Evolutionary conservation across 1,140 invertebrate genomes (phyloP).

Genomic region (Caenorhabditis inopinata): DNA sequence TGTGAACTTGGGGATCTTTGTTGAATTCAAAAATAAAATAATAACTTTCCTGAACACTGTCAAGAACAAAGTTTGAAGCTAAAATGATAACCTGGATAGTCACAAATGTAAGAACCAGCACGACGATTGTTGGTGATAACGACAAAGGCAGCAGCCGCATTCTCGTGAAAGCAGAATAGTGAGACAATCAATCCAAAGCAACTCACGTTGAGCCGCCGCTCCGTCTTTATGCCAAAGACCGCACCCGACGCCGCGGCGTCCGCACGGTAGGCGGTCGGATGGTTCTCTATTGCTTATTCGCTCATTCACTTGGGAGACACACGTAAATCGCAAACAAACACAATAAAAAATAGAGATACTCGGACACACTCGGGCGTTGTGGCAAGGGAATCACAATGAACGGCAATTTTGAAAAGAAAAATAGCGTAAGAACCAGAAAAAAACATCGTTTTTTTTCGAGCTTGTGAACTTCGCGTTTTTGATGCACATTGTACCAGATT

Average conservation of each 20-base stretch:
- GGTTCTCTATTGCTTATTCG: neutral
- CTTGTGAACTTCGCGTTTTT: neutral
- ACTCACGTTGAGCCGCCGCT: slow-evolving; percentile 28
- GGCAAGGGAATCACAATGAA: neutral
- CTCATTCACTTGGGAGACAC: neutral
- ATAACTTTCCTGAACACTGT: no score
- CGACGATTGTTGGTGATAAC: slow-evolving; percentile 13
- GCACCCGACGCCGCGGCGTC: slow-evolving; percentile 8
- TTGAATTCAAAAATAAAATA: no score
- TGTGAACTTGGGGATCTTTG: no score
- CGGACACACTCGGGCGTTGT: neutral
- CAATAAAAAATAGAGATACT: slow-evolving; percentile 5
- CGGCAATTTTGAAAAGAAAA: neutral
- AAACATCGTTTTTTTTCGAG: neutral
- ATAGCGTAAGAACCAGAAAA: neutral
- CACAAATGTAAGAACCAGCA: neutral
- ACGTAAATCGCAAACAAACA: slow-evolving; percentile 34
- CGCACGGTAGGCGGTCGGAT: slow-evolving; percentile 18
- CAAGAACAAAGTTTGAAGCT: no score
- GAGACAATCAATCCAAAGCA: neutral
- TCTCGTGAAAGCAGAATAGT: neutral
- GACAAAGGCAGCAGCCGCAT: slow-evolving; percentile 9
- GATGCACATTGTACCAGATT: neutral
- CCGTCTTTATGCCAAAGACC: slow-evolving; percentile 32
- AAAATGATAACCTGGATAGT: slow-evolving; percentile 10